Base-by-base conservation (phyloP, 2,888 invertebrate species). In the Volucella inflata region DNA sequence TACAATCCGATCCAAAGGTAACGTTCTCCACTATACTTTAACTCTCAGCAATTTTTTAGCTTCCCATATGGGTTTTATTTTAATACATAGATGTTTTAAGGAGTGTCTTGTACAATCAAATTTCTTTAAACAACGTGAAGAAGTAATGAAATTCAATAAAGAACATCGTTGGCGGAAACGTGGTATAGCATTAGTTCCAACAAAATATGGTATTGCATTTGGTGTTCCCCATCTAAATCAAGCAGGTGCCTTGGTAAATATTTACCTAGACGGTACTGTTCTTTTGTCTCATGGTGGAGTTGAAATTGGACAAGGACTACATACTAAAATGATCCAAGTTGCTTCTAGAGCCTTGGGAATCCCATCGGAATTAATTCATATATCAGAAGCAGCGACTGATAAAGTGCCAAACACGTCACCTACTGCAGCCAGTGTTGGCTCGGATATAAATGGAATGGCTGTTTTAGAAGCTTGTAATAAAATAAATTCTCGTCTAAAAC, bases 271-370 rank as follows among this genome's bases (percentile, higher is more conserved):
- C 91, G 98, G 98, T 1, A 97, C 98, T 0, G 97, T 99, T 2
- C 93, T 98, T 11, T 89, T 99, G 16, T 95, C 96, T 0, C 98
- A 98, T 90, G 98, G 97, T 42, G 98, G 98, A n/a, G 96, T 96
- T 9, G 99, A 99, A 93, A 98, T 99, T 96, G 99, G 99, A 0
- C 99, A 99, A 93, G 99, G 99, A 1, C 93, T 99, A 4, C 97
- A 98, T 90, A 99, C 97, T 0, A 99, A 99, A 93, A 97, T 98
- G 96, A 95, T 97, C 70, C 98, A 98, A 94, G 95, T 97, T 11
- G 97, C 97, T 3, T 96, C 97, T 55, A 93, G 95, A 84, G 94
- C 93, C 0, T 92, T 98, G 12, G 95, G 94, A 64, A 94, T 97
- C 42, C 94, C 96, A 3, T 90, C 94, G 0, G 94, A 95, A 0